Conservation (phyloP, 23 tunicate genomes). For the Corella eumyota region DNA sequence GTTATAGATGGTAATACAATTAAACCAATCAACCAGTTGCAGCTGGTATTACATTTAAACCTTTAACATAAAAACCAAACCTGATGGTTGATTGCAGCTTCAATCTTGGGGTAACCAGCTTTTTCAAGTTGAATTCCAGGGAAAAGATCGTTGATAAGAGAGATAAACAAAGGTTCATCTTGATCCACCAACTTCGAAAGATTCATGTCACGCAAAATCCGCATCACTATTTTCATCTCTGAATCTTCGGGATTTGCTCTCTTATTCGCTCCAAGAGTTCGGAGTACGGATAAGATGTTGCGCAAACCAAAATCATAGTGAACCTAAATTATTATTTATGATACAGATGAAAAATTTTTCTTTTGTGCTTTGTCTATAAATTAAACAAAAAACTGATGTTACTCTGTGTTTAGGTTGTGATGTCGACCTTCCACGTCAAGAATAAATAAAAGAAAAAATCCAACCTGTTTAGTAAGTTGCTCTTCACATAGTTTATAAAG, state of each 20-base stretch:
- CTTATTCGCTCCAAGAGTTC: conserved; percentile 94
- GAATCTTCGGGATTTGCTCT: conserved; percentile 86
- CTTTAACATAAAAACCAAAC: too few relatives aligned
- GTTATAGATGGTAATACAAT: too few relatives aligned
- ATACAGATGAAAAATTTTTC: background rate
- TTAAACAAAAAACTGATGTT: too few relatives aligned
- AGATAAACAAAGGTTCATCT: conserved; percentile 94
- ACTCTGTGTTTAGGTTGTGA: too few relatives aligned
- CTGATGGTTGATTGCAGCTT: conserved; percentile 87
- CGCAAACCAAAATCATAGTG: conserved; percentile 96
- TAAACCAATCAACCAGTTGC: too few relatives aligned
- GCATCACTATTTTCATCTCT: conserved; percentile 98
- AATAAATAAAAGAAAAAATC: background rate
- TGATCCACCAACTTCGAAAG: conserved; percentile 93
- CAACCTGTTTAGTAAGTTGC: conserved; percentile 91
- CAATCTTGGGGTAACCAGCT: conserved; percentile 89
- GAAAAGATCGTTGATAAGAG: conserved; percentile 93
- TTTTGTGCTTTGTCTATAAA: background rate
- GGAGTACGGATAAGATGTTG: conserved; percentile 93
- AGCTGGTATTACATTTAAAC: too few relatives aligned
- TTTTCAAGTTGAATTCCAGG: conserved; percentile 86
- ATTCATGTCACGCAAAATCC: conserved; percentile 92
- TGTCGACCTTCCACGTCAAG: background rate
- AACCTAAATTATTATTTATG: conserved; percentile 22
- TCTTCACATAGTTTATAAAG: conserved; percentile 95